Evolutionary conservation across 2,113 vertebrate genomes (phyloP).

Genomic region (Eidolon helvum): DNA sequence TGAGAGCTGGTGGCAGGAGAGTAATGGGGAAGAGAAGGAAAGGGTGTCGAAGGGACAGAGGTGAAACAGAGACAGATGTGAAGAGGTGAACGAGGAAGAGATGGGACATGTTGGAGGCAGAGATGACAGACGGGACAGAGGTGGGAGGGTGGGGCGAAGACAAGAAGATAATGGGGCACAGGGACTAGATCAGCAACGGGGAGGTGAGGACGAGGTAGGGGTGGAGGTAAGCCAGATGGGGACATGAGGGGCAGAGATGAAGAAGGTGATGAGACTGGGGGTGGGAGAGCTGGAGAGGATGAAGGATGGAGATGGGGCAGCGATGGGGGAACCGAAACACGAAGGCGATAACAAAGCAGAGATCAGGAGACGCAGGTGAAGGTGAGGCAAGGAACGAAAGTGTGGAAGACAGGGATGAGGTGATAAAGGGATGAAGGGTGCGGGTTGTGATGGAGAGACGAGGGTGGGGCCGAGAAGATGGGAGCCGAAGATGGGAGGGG

Average conservation of each 20-base stretch:
- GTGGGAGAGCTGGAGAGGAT: neutral
- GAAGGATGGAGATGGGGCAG: neutral
- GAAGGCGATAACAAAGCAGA: neutral
- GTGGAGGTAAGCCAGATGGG: neutral
- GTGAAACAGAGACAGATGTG: neutral
- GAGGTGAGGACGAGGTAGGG: neutral
- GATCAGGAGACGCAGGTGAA: neutral
- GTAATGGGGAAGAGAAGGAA: neutral
- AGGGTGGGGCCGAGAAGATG: constrained; percentile 40
- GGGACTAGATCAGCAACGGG: neutral
- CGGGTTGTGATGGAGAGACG: neutral
- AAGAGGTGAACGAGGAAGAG: neutral
- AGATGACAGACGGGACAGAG: neutral
- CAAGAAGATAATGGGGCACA: neutral
- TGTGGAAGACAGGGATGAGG: neutral
- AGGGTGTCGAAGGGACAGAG: neutral
- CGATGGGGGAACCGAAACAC: fast-evolving
- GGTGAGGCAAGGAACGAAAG: neutral
- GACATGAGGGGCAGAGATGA: neutral
- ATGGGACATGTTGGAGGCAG: neutral
- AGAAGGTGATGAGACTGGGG: neutral
- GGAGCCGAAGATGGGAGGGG: neutral
- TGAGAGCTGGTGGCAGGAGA: neutral
- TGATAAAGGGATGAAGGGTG: neutral
- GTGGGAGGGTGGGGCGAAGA: neutral